Conservation (phyloP, 2,797 vertebrate genomes). For the Urocyon cinereoargenteus region DNA sequence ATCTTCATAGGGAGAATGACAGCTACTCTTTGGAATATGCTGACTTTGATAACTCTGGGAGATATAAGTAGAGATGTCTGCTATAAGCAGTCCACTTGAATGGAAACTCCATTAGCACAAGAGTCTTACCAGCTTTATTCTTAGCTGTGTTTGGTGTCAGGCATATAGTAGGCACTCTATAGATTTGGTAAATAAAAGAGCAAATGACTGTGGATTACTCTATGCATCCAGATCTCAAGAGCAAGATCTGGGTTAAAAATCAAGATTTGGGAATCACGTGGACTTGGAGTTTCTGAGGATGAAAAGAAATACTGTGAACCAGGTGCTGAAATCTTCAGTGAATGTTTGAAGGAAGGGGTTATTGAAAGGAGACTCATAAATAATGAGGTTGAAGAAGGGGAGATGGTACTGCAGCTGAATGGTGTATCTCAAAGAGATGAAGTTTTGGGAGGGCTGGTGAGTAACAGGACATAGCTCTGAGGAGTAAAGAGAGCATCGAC, state of each 20-base stretch:
- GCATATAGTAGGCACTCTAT: not conserved
- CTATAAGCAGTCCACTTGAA: not conserved
- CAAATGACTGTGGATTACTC: not conserved
- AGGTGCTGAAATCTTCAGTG: not conserved
- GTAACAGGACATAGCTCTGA: not conserved
- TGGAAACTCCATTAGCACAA: not conserved
- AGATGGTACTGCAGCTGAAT: not conserved
- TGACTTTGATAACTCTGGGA: not conserved
- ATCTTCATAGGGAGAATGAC: not conserved
- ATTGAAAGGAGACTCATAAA: conserved; percentile 1
- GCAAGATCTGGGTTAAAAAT: conserved; percentile 11
- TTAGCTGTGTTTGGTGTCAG: not conserved
- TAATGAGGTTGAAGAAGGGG: not conserved
- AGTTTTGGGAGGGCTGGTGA: not conserved
- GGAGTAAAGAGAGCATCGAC: not conserved
- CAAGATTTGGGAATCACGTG: not conserved
- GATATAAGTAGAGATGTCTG: not conserved
- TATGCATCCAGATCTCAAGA: not conserved
- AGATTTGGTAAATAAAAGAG: conserved; percentile 23
- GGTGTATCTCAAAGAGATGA: not conserved
- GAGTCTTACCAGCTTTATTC: conserved; percentile 11
- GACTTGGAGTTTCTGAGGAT: conserved; percentile 15
- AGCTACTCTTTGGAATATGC: not conserved
- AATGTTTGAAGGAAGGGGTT: not conserved
- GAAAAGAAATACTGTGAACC: not conserved